phyloP scores from a whole-genome alignment of 2,797 vertebrate species.

The Mormyrus proboscirostris region DNA sequence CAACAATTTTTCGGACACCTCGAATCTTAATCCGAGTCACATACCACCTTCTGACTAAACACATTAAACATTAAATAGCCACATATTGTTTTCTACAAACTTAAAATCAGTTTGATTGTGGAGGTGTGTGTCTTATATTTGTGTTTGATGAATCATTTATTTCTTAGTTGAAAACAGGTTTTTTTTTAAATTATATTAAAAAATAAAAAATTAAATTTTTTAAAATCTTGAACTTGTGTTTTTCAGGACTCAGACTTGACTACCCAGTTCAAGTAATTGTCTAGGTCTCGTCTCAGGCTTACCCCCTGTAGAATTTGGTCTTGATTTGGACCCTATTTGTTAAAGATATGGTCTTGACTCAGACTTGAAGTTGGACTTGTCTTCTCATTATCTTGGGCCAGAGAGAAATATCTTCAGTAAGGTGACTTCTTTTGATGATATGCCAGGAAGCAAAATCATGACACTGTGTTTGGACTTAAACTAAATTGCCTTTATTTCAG shows the following conservation, averaged over 20 bases:
- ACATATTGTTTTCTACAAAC: background rate
- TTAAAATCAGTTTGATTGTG: background rate
- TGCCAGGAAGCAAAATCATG: background rate
- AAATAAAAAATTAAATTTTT: background rate
- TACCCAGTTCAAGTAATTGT: background rate
- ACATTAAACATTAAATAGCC: background rate
- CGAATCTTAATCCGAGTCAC: background rate
- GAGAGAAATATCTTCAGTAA: background rate
- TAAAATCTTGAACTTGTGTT: background rate
- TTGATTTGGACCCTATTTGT: background rate
- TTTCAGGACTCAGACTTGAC: background rate
- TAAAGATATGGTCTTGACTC: background rate
- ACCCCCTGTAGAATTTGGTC: background rate
- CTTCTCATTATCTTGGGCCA: background rate
- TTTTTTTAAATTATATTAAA: background rate
- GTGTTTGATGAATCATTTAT: background rate
- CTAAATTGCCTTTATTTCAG: slow-evolving; percentile 40
- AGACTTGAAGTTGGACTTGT: background rate
- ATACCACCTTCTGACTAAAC: background rate
- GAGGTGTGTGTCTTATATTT: background rate
- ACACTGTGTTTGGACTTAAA: slow-evolving; percentile 34
- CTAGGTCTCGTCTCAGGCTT: background rate
- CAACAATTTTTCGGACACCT: background rate
- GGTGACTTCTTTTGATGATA: background rate
- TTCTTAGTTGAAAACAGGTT: background rate